Evolutionary conservation across 2,113 vertebrate species (phyloP).

Genomic region (Paraplagusia blochii): DNA sequence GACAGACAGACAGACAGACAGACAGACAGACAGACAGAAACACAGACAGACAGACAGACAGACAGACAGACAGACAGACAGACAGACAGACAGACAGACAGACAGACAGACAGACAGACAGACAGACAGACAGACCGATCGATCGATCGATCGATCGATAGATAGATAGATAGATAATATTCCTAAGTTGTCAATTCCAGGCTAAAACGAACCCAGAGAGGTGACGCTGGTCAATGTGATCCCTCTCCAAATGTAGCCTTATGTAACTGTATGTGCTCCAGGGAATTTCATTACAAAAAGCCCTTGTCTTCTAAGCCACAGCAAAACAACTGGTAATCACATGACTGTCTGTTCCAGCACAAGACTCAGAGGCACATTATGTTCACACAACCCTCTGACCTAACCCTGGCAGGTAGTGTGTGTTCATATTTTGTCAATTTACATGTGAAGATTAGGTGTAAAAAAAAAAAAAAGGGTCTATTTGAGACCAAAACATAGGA

Average conservation of each 20-base stretch:
- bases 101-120: no score
- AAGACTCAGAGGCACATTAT: slow-evolving; percentile 49
- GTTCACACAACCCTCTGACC: slow-evolving; percentile 69
- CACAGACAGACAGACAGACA: no score
- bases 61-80: no score
- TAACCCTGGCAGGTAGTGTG: slow-evolving; percentile 67
- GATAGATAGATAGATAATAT: no score
- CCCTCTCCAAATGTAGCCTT: slow-evolving; percentile 30
- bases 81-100: no score
- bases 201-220: no score
- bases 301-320: slow-evolving; percentile 26
- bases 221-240: no score
- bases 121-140: no score
- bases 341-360: slow-evolving; percentile 41
- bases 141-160: no score
- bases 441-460: slow-evolving; percentile 73
- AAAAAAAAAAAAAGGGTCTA: slow-evolving; percentile 71
- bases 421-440: slow-evolving; percentile 74
- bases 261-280: slow-evolving; percentile 37
- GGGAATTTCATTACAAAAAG: slow-evolving; percentile 59
- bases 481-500: slow-evolving; percentile 79
- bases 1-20: no score
- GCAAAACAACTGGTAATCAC: slow-evolving; percentile 47
- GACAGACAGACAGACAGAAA: no score
- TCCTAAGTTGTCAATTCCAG: slow-evolving; percentile 22